Evolutionary conservation across 53 echinoderm and acorn worm species (phyloP).

Genomic region (Arbacia lixula): DNA sequence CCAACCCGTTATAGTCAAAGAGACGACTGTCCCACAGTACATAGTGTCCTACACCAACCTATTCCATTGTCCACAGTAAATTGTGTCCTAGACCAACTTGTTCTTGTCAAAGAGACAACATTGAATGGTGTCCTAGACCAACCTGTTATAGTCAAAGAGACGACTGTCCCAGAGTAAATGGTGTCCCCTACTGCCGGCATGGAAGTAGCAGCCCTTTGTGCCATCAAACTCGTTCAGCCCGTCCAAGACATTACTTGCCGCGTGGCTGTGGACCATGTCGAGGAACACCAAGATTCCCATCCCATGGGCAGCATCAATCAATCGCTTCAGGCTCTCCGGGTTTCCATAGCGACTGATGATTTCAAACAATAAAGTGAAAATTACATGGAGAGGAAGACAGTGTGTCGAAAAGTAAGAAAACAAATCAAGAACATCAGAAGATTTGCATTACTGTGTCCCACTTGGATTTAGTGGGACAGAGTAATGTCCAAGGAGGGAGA

Average conservation of each 20-base stretch:
- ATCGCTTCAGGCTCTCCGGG: slow-evolving; percentile 86
- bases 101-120: slow-evolving; percentile 71
- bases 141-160: slow-evolving; percentile 89
- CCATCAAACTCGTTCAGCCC: slow-evolving; percentile 97
- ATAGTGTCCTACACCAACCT: too few species aligned
- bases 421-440: neutral
- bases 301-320: slow-evolving; percentile 85
- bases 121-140: neutral
- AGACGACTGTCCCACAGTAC: too few species aligned
- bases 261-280: slow-evolving; percentile 96
- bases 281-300: slow-evolving; percentile 82
- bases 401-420: neutral
- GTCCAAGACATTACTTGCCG: slow-evolving; percentile 91
- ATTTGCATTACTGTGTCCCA: too few species aligned
- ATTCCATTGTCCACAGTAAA: too few species aligned
- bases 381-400: neutral
- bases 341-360: slow-evolving; percentile 89
- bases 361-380: too few species aligned
- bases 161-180: slow-evolving; percentile 86
- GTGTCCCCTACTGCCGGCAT: slow-evolving; percentile 79
- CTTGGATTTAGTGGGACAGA: too few species aligned
- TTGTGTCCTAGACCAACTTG: too few species aligned
- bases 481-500: too few species aligned
- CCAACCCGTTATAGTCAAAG: too few species aligned
- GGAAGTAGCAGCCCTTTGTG: slow-evolving; percentile 85